These are phyloP conservation scores for Chymomyza caudatula DNA, from an alignment of 2,888 invertebrate genomes.

Conservation along the genomic window DNA sequence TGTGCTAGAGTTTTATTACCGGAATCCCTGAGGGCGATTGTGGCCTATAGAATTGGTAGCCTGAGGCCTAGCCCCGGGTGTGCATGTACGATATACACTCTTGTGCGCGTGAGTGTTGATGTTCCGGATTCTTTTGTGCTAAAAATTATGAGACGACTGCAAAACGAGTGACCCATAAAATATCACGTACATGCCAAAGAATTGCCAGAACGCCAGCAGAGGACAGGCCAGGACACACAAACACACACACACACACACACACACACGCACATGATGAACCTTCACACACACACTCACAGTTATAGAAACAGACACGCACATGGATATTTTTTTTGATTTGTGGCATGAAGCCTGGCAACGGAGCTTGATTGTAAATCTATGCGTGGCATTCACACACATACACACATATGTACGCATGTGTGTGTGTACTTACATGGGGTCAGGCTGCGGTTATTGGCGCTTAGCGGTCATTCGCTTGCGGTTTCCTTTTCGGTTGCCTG, in stretches of 20 bases:
- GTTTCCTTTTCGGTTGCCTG: conserved; percentile 10
- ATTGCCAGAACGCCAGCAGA: conserved; percentile 8
- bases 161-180: conserved; percentile 66
- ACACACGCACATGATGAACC: conserved; percentile 17
- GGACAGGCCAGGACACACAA: conserved; percentile 21
- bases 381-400: conserved; percentile 36
- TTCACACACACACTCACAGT: conserved; percentile 11
- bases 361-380: conserved; percentile 64
- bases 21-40: conserved; percentile 12
- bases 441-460: conserved; percentile 11
- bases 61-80: background rate
- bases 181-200: conserved; percentile 51
- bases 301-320: conserved; percentile 11
- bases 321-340: conserved; percentile 61
- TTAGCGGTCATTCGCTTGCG: conserved; percentile 32
- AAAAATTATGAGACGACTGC: conserved; percentile 37
- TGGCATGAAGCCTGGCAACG: conserved; percentile 45
- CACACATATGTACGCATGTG: conserved; percentile 22
- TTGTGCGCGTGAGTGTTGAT: background rate
- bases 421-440: conserved; percentile 22
- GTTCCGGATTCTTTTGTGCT: conserved; percentile 15
- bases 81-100: background rate
- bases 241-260: conserved; percentile 9
- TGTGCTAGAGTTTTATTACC: conserved; percentile 35
- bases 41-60: background rate